phyloP scores from a whole-genome alignment of 1,140 invertebrate species.

The Atta texana region DNA sequence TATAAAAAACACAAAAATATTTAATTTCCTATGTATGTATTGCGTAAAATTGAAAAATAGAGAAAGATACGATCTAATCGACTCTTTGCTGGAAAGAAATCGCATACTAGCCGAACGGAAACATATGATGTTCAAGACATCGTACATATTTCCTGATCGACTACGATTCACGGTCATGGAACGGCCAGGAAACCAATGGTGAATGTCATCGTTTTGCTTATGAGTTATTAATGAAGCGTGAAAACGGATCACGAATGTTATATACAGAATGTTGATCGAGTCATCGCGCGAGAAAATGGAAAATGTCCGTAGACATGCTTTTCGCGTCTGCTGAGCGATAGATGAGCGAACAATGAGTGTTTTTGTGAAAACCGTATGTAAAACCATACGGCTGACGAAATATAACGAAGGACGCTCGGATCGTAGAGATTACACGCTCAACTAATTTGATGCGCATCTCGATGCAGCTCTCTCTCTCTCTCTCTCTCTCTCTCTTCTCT shows the following conservation, averaged over 20 bases:
- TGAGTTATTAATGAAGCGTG: slow-evolving; percentile 44
- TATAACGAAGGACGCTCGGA: slow-evolving; percentile 38
- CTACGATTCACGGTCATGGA: neutral
- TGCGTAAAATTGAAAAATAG: neutral
- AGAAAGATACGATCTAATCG: neutral
- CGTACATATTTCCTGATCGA: slow-evolving; percentile 3
- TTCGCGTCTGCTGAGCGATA: slow-evolving; percentile 7
- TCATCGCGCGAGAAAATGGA: slow-evolving; percentile 19
- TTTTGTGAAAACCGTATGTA: slow-evolving; percentile 11
- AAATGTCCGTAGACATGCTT: neutral
- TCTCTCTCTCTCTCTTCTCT: neutral
- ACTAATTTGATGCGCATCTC: slow-evolving; percentile 43
- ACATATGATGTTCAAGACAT: neutral
- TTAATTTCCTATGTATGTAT: neutral
- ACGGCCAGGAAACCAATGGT: neutral
- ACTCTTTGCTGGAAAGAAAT: neutral
- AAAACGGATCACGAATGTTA: slow-evolving; percentile 23
- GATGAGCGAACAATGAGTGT: slow-evolving; percentile 12
- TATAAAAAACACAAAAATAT: neutral
- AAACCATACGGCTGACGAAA: neutral
- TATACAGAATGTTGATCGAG: slow-evolving; percentile 13
- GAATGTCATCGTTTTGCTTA: neutral
- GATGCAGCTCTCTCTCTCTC: neutral
- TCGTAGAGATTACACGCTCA: slow-evolving; percentile 46
- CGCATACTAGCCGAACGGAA: neutral